Conservation (phyloP, 1,140 invertebrate genomes). For the Bombus ignitus region DNA sequence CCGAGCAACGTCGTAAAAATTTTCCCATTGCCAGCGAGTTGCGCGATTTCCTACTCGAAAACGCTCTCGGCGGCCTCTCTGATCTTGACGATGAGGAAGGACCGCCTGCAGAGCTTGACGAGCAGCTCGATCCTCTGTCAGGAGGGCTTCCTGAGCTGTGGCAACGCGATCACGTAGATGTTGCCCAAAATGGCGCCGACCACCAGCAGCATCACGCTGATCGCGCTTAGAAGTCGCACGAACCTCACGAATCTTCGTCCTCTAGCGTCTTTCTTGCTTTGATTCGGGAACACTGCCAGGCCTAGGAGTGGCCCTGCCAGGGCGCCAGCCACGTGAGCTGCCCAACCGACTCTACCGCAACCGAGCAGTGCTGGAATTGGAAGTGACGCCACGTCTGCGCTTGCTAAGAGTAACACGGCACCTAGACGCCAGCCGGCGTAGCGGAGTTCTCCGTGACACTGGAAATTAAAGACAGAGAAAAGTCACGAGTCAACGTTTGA, state of each 20-base stretch:
- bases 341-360: conserved; percentile 87
- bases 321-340: conserved; percentile 91
- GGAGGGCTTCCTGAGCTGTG: conserved; percentile 76
- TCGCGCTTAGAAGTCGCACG: conserved; percentile 76
- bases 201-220: conserved; percentile 76
- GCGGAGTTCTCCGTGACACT: conserved; percentile 85
- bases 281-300: conserved; percentile 87
- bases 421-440: conserved; percentile 84
- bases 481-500: background rate
- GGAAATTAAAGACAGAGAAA: background rate
- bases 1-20: background rate
- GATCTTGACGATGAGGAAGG: conserved; percentile 80
- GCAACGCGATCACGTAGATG: conserved; percentile 78
- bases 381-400: conserved; percentile 83
- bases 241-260: conserved; percentile 78
- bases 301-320: conserved; percentile 91
- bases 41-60: conserved; percentile 72
- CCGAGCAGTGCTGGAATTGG: conserved; percentile 79
- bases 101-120: conserved; percentile 78
- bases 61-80: conserved; percentile 76
- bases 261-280: conserved; percentile 79
- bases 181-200: conserved; percentile 80
- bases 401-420: conserved; percentile 85
- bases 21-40: background rate
- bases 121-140: conserved; percentile 80